Base-by-base conservation (phyloP, 2,888 invertebrate genomes). In the Parnassius smintheus region DNA sequence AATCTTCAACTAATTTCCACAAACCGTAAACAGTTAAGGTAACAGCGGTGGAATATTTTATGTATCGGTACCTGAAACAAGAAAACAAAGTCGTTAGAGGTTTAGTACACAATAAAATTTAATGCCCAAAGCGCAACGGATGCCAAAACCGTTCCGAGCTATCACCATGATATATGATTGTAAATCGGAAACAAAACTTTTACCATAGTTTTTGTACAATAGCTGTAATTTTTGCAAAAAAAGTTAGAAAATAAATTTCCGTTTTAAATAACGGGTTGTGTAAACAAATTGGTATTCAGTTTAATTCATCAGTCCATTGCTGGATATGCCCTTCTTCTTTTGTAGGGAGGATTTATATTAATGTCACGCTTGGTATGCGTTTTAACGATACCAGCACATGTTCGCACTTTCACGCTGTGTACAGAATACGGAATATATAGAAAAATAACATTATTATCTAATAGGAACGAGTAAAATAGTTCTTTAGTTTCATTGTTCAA, bases 31-130 rank as follows among this genome's bases (percentile, higher is more conserved):
- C 55, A 63, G 59, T 46, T 35, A 44, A 63, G 59, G 62, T 63
- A 63, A 63, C 59, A 45, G 55, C 51, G 35, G 54, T 46, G 35
- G 22, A 50, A 46, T 63, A 63, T 63, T 59, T 35, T 62, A 54
- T 56, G 41, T 56, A 13, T 59, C 54, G 13, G 75, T 85, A 85
- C 85, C 85, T 85, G 84, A 59, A 83, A 85, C 82, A 84, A 80
- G 75, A 75, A 79, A 84, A 85, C 78, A 81, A 72, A 77, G 72
- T 79, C 82, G 80, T 85, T 84, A 83, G 78, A 75, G 64, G 75
- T 72, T 68, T 63, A 63, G 63, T 63, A 63, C 63, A 63, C 70
- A 58, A 60, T 65, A 65, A 65, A 65, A 65, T 65, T 65, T 65
- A 65, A 65, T 59, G 62, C 56, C 57, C 65, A 57, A 57, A 62